Base-by-base conservation (phyloP, 2,797 vertebrate genomes). In the Ambastaia sidthimunki region DNA sequence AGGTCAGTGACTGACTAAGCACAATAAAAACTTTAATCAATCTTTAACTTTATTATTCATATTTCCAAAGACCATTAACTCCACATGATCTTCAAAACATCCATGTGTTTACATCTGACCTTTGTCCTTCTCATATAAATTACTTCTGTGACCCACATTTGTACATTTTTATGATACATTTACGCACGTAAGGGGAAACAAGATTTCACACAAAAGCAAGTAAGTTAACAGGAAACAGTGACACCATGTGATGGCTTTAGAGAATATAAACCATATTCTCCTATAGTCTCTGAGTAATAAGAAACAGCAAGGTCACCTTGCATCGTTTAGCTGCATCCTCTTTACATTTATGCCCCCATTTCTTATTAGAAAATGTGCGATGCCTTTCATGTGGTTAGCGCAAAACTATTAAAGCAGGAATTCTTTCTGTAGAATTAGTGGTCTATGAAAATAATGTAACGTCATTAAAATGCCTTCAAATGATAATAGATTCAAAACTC, bases 101-200 rank as follows among this genome's bases (percentile, higher is more conserved):
- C 18, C 59, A 31, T 19, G 10, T 37, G 18, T 65, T 21, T 48
- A 34, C 57, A 12, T 41, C 1, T 68, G 50, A 48, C 31, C 52
- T 77, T 60, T 69, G 74, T 28, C 57, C 21, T 44, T 6, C 34
- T 75, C 13, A 68, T 16, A 57, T 76, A 16, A 57, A 12, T 10
- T 15, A 25, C 74, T n/a, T 15, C 31, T 69, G n/a, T 69, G 37
- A 69, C 34, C 7, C 21, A 41, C 10, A 28, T 73, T 60, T 73
- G 16, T 41, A 47, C 16, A 47, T 48, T 19, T 60, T 19, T 13
- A 28, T 10, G 10, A 63, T 34, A 16, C 12, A 2, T 76, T 28
- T 15, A 15, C 10, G 18, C 31, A 65, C 3, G 31, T 25, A 23
- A 59, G 21, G 6, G 21, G 25, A 62, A 62, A 28, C 25, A 18